These are phyloP conservation scores for Agonum fuliginosum DNA, from an alignment of 2,888 invertebrate genomes.

Conservation along the genomic window DNA sequence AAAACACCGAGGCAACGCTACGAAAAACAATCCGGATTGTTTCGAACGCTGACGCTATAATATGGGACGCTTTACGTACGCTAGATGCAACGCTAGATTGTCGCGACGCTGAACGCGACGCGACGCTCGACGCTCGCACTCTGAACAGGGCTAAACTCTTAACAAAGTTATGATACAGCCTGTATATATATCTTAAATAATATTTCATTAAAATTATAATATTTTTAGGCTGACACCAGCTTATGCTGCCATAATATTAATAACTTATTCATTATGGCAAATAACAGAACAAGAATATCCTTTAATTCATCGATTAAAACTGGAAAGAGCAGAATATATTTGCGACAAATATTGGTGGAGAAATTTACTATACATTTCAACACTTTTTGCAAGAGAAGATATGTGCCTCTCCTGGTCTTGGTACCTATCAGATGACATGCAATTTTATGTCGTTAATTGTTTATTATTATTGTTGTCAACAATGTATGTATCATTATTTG, in stretches of 20 bases:
- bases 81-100: too few relatives aligned
- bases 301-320: slow-evolving; percentile 3
- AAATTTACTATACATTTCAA: slow-evolving; percentile 74
- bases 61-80: too few relatives aligned
- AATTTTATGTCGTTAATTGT: slow-evolving; percentile 71
- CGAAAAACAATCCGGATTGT: too few relatives aligned
- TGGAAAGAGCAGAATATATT: slow-evolving; percentile 70
- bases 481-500: slow-evolving; percentile 67
- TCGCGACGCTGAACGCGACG: too few relatives aligned
- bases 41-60: too few relatives aligned
- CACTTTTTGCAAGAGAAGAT: slow-evolving; percentile 71
- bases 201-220: background rate
- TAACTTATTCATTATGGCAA: slow-evolving; percentile 67
- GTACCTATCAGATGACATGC: slow-evolving; percentile 74
- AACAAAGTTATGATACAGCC: too few relatives aligned
- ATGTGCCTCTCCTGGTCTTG: slow-evolving; percentile 75
- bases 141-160: too few relatives aligned
- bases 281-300: slow-evolving; percentile 20
- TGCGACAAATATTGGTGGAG: slow-evolving; percentile 75
- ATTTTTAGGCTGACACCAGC: slow-evolving; percentile 72
- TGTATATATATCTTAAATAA: background rate
- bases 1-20: too few relatives aligned
- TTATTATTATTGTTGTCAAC: slow-evolving; percentile 71
- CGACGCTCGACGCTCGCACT: too few relatives aligned
- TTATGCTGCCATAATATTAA: slow-evolving; percentile 71